phyloP scores from a whole-genome alignment of 2,113 vertebrate genomes.

The Etia nguti region DNA sequence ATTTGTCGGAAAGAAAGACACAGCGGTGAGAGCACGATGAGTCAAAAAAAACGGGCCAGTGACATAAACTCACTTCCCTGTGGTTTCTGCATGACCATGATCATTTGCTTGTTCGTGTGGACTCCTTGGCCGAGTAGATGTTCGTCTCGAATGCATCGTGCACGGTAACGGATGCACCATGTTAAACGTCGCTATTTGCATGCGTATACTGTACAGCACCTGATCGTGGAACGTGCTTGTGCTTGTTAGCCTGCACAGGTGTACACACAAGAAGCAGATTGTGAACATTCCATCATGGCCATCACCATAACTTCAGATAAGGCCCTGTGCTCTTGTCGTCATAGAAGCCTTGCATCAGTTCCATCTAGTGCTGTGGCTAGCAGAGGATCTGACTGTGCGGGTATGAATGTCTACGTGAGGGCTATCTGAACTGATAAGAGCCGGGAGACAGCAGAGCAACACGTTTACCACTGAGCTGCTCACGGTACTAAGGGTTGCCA shows the following conservation, averaged over 20 bases:
- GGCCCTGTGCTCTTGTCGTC: constrained; percentile 53
- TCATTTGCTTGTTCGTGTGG: constrained; percentile 19
- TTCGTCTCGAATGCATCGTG: neutral
- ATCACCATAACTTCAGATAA: constrained; percentile 67
- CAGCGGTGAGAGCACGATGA: constrained; percentile 63
- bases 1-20: constrained; percentile 76
- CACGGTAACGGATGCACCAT: neutral
- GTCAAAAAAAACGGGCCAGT: constrained; percentile 53
- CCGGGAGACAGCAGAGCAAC: constrained; percentile 3
- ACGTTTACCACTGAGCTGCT: constrained; percentile 7
- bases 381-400: constrained; percentile 33
- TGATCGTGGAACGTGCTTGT: neutral
- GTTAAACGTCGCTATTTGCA: neutral
- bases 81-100: constrained; percentile 48
- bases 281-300: constrained; percentile 62
- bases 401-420: constrained; percentile 43
- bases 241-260: neutral
- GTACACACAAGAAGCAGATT: constrained; percentile 38
- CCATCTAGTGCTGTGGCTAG: constrained; percentile 53
- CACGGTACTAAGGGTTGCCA: neutral
- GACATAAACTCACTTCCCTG: constrained; percentile 59
- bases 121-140: neutral
- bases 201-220: neutral
- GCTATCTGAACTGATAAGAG: constrained; percentile 51
- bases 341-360: constrained; percentile 44